Conservation (phyloP, 2,797 vertebrate species). For the Antennarius maculatus region DNA sequence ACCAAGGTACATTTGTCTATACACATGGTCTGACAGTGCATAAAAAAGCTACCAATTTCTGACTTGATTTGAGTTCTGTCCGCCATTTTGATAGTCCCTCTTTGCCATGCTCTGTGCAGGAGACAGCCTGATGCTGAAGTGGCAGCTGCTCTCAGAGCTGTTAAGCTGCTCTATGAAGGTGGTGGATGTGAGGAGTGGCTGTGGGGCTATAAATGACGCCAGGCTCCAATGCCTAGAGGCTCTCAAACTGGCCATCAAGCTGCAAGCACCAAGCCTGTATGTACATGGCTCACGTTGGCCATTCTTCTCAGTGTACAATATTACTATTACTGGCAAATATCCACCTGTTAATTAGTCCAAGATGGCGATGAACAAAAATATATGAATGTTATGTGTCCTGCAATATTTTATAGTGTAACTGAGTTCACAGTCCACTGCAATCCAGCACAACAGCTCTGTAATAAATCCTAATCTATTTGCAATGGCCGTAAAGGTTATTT, state of each 20-base stretch:
- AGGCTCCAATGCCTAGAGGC: constrained; percentile 92
- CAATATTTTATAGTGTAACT: too few species aligned
- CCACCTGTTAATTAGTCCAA: too few species aligned
- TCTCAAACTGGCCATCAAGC: constrained; percentile 87
- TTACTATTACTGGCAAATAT: too few species aligned
- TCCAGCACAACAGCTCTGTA: too few species aligned
- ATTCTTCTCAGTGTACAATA: neutral
- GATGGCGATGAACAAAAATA: too few species aligned
- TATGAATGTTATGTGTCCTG: too few species aligned
- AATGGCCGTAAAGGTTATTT: too few species aligned
- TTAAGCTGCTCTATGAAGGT: constrained; percentile 85
- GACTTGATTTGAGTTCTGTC: neutral
- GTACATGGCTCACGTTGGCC: neutral
- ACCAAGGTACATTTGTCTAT: constrained; percentile 79
- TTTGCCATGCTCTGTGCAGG: constrained; percentile 66
- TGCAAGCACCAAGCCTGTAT: constrained; percentile 87
- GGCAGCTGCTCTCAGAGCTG: constrained; percentile 89
- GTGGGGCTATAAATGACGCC: constrained; percentile 86
- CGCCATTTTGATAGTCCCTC: neutral
- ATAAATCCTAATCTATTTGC: too few species aligned
- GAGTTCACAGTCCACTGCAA: too few species aligned
- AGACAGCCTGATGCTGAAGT: constrained; percentile 90
- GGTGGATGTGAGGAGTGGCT: constrained; percentile 76
- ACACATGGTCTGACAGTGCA: neutral
- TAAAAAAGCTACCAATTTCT: neutral